Evolutionary conservation across 2,113 vertebrate genomes (phyloP), one percentile per base, ranked within the genome.

Genomic region (Barnardius zonarius): DNA sequence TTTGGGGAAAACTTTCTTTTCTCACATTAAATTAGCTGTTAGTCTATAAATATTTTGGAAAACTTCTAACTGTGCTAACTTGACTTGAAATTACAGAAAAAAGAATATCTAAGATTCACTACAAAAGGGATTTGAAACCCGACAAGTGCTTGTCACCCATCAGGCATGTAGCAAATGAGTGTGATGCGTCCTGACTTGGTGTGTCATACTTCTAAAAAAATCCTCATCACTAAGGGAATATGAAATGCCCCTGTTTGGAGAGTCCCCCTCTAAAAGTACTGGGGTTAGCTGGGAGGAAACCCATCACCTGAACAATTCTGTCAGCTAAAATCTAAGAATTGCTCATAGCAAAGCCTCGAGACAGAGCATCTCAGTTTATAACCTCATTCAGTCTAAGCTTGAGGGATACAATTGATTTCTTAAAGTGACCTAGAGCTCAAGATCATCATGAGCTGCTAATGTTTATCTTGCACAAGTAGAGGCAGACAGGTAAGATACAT

Each of bases 81-180:
- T 55, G 54, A 74, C 69, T 70, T 70, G 61, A 78, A 91, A 75
- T 66, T 84, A 95, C 30, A 82, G 74, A 85, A 59, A 89, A 44
- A 2, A 0, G 30, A 84, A 4, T 66, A 66, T 23, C 51, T 37
- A 82, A 67, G n/a, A 94, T 27, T 51, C 48, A 51, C 28, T 35
- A 51, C 23, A 75, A 82, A 78, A 91, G 25, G 23, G 23, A 81
- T 11, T 20, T 66, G 48, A 94, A 93, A 82, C 12, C 43, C 13
- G 13, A 27, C 24, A 46, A 72, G 39, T 25, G 24, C 35, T 83
- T 90, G 46, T 74, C 20, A 52, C 16, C n/a, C 44, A 41, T 6
- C 84, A 78, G 41, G 18, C 2, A 4, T 25, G 31, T 7, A 57
- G 83, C 83, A 67, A 48, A 35, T 0, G 0, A 55, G 51, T 2